These are phyloP conservation scores for Pedionomus torquatus DNA, from an alignment of 2,113 vertebrate genomes.

Conservation along the genomic window DNA sequence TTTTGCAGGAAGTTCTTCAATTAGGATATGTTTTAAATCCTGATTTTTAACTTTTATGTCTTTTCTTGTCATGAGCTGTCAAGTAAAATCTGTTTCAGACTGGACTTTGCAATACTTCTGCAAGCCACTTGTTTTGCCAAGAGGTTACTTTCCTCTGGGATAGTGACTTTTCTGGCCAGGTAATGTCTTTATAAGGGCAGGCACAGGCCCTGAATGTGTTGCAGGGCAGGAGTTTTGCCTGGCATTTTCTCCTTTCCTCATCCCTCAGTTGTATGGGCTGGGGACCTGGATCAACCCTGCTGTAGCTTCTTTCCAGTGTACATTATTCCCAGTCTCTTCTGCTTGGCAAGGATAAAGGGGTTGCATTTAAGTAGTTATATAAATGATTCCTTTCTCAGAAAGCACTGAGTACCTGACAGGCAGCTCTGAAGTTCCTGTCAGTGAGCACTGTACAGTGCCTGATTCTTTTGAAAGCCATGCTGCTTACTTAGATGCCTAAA, in stretches of 20 bases:
- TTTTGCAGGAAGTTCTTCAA: background rate
- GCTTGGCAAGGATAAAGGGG: background rate
- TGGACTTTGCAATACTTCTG: background rate
- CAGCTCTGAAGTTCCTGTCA: background rate
- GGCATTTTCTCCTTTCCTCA: background rate
- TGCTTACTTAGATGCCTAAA: background rate
- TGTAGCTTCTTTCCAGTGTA: background rate
- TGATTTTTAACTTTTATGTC: background rate
- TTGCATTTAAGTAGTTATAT: background rate
- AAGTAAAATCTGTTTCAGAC: background rate
- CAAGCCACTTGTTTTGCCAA: background rate
- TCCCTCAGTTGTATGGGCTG: background rate
- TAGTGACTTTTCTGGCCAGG: background rate
- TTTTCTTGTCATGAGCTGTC: background rate
- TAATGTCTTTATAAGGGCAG: background rate
- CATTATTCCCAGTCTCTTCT: background rate
- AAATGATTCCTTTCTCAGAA: background rate
- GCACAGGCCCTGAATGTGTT: accelerated
- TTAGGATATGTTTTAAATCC: background rate
- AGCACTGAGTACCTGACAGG: background rate
- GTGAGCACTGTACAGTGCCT: accelerated
- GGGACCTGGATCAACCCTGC: background rate
- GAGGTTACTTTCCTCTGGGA: background rate
- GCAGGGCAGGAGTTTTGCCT: background rate
- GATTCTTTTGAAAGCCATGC: background rate